Conservation (phyloP, 1,140 invertebrate species). For the Solenopsis fugax region DNA sequence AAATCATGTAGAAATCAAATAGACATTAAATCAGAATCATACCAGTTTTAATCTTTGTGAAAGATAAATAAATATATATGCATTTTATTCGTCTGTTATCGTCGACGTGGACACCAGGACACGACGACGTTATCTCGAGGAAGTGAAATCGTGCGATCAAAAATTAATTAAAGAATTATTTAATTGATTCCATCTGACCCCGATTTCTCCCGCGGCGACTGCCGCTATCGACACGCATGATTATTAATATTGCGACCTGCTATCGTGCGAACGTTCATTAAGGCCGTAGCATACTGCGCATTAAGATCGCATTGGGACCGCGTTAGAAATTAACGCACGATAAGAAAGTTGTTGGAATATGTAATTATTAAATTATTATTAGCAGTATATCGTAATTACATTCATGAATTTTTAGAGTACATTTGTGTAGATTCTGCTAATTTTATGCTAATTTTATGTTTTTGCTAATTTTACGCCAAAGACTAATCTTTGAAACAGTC, state of each 20-base stretch:
- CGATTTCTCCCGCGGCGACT: conserved; percentile 42
- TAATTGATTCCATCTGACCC: conserved; percentile 50
- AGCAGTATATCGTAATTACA: background rate
- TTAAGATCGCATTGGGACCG: background rate
- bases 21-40: background rate
- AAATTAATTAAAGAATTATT: conserved; percentile 64
- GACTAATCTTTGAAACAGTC: background rate
- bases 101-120: background rate
- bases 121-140: conserved; percentile 19
- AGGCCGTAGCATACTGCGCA: background rate
- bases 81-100: conserved; percentile 11
- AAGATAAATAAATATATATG: background rate
- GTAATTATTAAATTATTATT: conserved; percentile 10
- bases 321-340: conserved; percentile 46
- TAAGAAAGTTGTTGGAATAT: background rate
- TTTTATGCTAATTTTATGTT: background rate
- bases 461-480: background rate
- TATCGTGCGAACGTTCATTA: conserved; percentile 34
- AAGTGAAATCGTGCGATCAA: conserved; percentile 47
- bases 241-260: conserved; percentile 50
- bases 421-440: background rate
- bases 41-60: background rate
- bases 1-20: background rate
- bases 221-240: conserved; percentile 48
- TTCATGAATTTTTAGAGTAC: background rate